These are phyloP conservation scores for Drosophila kurseongensis DNA, from an alignment of 1,140 invertebrate species.

Conservation along the genomic window DNA sequence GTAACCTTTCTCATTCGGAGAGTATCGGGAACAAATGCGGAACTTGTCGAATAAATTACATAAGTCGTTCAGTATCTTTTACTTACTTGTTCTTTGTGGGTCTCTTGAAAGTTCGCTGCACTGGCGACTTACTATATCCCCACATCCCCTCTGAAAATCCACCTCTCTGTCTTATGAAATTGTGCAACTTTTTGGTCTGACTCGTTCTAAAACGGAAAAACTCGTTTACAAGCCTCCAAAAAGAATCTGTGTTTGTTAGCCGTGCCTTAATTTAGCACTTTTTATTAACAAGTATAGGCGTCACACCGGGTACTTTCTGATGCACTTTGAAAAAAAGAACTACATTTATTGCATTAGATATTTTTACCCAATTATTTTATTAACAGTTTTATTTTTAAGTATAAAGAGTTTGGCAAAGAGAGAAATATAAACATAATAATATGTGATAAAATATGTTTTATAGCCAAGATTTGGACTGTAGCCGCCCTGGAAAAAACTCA, in stretches of 20 bases:
- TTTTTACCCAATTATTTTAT: too few species aligned
- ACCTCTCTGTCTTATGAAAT: slow-evolving; percentile 48
- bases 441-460: too few species aligned
- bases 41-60: slow-evolving; percentile 57
- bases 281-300: slow-evolving; percentile 51
- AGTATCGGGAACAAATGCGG: slow-evolving; percentile 42
- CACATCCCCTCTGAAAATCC: neutral
- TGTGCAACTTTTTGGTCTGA: slow-evolving; percentile 63
- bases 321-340: slow-evolving; percentile 13
- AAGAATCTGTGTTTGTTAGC: slow-evolving; percentile 17
- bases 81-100: slow-evolving; percentile 17
- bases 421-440: too few species aligned
- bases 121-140: slow-evolving; percentile 15
- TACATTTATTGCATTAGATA: too few species aligned
- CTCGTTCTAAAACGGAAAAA: slow-evolving; percentile 68
- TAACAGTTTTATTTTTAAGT: too few species aligned
- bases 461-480: too few species aligned
- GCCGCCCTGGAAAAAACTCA: too few species aligned
- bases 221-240: slow-evolving; percentile 68
- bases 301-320: slow-evolving; percentile 58
- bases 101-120: slow-evolving; percentile 60
- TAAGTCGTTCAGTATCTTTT: slow-evolving; percentile 25
- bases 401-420: too few species aligned
- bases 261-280: slow-evolving; percentile 62
- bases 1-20: slow-evolving; percentile 25